Evolutionary conservation across 2,113 vertebrate species (phyloP).

Genomic region (Python bivittatus): DNA sequence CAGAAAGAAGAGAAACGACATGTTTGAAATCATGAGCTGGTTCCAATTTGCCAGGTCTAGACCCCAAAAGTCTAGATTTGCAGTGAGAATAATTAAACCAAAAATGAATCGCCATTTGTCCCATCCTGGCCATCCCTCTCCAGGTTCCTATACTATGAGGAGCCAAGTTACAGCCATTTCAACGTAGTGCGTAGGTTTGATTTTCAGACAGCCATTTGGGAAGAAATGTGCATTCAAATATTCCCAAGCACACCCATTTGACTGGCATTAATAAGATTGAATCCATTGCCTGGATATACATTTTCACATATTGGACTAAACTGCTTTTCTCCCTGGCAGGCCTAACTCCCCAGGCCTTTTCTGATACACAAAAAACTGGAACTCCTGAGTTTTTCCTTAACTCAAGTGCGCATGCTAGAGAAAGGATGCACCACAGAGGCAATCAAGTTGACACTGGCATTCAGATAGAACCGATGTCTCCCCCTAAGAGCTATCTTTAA

Average conservation of each 20-base stretch:
- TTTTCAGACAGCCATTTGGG: background rate
- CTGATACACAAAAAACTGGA: background rate
- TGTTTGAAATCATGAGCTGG: no score
- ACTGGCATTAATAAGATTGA: background rate
- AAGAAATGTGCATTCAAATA: background rate
- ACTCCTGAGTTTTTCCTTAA: background rate
- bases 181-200: no score
- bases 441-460: background rate
- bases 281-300: background rate
- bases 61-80: background rate
- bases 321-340: background rate
- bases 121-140: no score
- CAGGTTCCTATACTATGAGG: background rate
- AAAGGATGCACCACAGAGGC: background rate
- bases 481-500: background rate
- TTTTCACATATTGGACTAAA: background rate
- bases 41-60: background rate
- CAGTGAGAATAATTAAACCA: background rate
- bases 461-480: background rate
- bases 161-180: background rate
- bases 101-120: background rate
- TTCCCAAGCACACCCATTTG: background rate
- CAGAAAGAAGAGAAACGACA: background rate
- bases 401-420: background rate
- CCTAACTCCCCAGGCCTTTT: background rate